Evolutionary conservation across 2,113 vertebrate genomes (phyloP), one percentile per base, ranked within the genome.

Genomic region (Perca fluviatilis): DNA sequence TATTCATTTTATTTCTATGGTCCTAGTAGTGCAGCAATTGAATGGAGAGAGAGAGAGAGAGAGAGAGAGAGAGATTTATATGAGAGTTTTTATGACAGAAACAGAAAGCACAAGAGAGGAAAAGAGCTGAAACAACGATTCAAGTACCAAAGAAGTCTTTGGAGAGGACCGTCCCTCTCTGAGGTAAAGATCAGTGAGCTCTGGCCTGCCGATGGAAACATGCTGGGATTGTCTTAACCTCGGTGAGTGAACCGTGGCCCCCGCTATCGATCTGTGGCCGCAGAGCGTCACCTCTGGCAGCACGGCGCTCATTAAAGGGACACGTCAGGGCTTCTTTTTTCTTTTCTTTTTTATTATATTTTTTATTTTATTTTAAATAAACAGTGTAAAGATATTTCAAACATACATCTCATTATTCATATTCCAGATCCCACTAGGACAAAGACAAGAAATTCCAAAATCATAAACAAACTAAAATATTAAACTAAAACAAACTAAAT

Each of bases 251-350:
- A 67, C 74, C 83, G 76, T 73, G 80, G 79, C 73, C 60, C 73
- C 60, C 64, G 77, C 67, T 18, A 88, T 88, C 75, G 86, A 88
- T 84, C 77, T 60, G 83, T 66, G 83, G 86, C 86, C 78, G 53
- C 14, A 65, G 61, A 83, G 77, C 64, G 1, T 11, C 3, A 60
- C 73, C 77, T 43, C 65, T 60, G 79, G 77, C 74, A 51, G 74
- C 76, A 36, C 30, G 3, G 33, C 68, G 6, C 76, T 87, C 76
- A 70, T 90, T 80, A 83, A 56, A 19, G 72, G 16, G 36, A 70
- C 82, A 76, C 19, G 15, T 79, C 62, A 11, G 23, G 8, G 7
- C 2, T 57, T 54, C 3, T 11, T 19, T 56, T 21, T 14, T 6
- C 54, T 79, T 7, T 6, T 57, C 53, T 50, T 33, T 66, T 53